Evolutionary conservation across 2,888 invertebrate genomes (phyloP).

Genomic region (Serrognathus titanus): DNA sequence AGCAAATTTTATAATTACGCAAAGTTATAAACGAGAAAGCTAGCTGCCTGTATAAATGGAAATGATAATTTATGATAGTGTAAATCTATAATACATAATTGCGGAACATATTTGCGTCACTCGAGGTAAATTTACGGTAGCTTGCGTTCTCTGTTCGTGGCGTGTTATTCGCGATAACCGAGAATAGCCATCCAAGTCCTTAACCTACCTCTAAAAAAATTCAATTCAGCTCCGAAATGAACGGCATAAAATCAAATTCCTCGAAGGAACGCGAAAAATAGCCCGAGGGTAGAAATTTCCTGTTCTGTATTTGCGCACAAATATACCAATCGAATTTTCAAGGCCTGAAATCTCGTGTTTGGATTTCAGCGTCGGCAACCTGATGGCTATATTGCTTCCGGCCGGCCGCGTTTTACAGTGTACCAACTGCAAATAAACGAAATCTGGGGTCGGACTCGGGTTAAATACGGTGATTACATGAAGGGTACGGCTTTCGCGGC

Average conservation of each 20-base stretch:
- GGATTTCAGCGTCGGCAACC: conserved; percentile 29
- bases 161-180: not conserved
- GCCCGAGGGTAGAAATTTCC: conserved; percentile 29
- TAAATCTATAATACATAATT: too few relatives aligned
- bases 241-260: conserved; percentile 26
- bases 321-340: conserved; percentile 39
- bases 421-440: conserved; percentile 34
- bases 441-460: conserved; percentile 20
- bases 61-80: too few relatives aligned
- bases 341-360: conserved; percentile 31
- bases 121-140: not conserved
- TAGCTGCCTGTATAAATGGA: too few relatives aligned
- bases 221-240: conserved; percentile 8
- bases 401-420: conserved; percentile 31
- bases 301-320: conserved; percentile 36
- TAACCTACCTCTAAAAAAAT: conserved; percentile 1
- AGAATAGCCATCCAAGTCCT: not conserved
- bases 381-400: conserved; percentile 38
- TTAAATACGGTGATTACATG: conserved; percentile 13
- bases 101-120: too few relatives aligned
- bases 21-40: too few relatives aligned
- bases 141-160: not conserved
- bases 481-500: conserved; percentile 21
- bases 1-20: too few relatives aligned
- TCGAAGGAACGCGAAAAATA: conserved; percentile 24